These are phyloP conservation scores for Labeo catla DNA, from an alignment of 2,113 vertebrate species.

Conservation along the genomic window DNA sequence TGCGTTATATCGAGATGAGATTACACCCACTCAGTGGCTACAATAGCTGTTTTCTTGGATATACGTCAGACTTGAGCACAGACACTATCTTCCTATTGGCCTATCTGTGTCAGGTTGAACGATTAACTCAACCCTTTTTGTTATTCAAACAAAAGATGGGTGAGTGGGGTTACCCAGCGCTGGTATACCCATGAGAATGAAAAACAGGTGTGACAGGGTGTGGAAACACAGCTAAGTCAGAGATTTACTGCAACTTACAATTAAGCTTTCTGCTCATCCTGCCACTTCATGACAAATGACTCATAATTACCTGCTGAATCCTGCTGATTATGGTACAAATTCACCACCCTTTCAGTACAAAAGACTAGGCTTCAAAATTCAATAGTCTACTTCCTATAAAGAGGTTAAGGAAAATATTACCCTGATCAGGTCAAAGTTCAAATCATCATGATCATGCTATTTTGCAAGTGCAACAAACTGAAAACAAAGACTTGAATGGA, in stretches of 20 bases:
- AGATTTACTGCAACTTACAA: slow-evolving; percentile 40
- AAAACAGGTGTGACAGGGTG: slow-evolving; percentile 51
- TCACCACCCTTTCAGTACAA: slow-evolving; percentile 12
- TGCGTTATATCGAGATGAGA: too few relatives aligned
- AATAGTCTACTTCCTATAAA: neutral
- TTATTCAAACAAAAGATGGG: slow-evolving; percentile 32
- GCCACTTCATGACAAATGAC: slow-evolving; percentile 38
- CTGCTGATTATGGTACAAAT: slow-evolving; percentile 26
- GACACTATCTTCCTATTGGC: slow-evolving; percentile 19
- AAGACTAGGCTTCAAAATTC: neutral
- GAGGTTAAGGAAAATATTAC: neutral
- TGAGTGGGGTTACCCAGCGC: slow-evolving; percentile 14
- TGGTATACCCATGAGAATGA: slow-evolving; percentile 31
- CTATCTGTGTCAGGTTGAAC: slow-evolving; percentile 39
- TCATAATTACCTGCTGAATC: slow-evolving; percentile 33
- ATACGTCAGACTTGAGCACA: slow-evolving; percentile 21
- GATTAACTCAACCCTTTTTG: slow-evolving; percentile 14
- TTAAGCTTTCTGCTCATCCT: slow-evolving; percentile 49
- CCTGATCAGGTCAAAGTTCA: neutral
- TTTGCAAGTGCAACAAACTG: neutral
- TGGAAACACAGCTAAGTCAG: slow-evolving; percentile 38
- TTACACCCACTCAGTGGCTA: neutral
- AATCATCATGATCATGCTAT: neutral
- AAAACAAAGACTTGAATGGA: slow-evolving; percentile 14
- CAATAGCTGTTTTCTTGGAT: slow-evolving; percentile 11